Conservation (phyloP, 2,797 vertebrate genomes). For the Bradypus variegatus region DNA sequence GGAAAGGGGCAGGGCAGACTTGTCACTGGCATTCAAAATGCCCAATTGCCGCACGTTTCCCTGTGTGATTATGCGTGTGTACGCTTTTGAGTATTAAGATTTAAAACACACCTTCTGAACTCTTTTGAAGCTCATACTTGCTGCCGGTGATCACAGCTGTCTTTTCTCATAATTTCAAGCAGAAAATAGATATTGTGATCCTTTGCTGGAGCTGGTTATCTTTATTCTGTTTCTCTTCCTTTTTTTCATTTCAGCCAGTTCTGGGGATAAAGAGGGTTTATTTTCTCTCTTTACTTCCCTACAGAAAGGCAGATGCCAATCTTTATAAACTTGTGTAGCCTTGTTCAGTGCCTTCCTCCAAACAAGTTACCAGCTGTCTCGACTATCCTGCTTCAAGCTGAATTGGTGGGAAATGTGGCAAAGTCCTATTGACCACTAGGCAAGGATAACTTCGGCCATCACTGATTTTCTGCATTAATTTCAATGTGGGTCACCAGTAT, state of each 20-base stretch:
- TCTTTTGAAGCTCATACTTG: background rate
- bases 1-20: background rate
- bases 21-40: background rate
- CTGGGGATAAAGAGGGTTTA: background rate
- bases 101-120: constrained; percentile 1
- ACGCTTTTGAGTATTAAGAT: background rate
- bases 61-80: background rate
- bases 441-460: background rate
- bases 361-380: background rate
- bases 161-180: constrained; percentile 12
- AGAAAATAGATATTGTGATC: background rate
- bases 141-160: background rate
- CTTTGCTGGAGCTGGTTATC: background rate
- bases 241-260: background rate
- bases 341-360: background rate
- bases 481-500: background rate
- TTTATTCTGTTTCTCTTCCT: constrained; percentile 1
- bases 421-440: background rate
- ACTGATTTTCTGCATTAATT: background rate
- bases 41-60: background rate
- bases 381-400: background rate
- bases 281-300: constrained; percentile 21
- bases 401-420: background rate
- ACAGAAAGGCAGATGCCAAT: background rate
- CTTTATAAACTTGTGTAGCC: background rate